A percentile compares a stretch with the other conserved stretches of the same genome.
Evolutionary conservation across 64 coral and sea anemone genomes (phyloP).

Genomic region (Orbicella faveolata): DNA sequence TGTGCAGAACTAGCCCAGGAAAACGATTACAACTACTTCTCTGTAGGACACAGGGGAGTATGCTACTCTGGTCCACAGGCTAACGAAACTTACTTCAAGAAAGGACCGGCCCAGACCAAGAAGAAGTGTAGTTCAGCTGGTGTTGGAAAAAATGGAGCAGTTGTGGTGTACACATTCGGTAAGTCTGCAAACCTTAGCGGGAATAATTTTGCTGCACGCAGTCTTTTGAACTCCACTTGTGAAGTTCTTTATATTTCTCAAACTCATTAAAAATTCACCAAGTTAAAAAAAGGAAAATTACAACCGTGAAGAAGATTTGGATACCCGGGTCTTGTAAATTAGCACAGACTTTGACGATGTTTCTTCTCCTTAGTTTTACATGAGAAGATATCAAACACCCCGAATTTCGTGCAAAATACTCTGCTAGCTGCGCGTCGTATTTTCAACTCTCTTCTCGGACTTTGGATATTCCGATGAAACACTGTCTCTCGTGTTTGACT

Average conservation of each 20-base stretch:
- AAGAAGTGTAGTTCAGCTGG: background rate
- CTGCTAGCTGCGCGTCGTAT: too few relatives aligned
- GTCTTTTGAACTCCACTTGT: background rate
- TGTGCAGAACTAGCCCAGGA: slow-evolving; percentile 32
- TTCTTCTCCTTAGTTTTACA: too few relatives aligned
- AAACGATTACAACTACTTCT: slow-evolving; percentile 14
- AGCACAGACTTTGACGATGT: too few relatives aligned
- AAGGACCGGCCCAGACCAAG: background rate
- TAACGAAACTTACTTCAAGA: background rate
- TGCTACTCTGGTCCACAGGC: slow-evolving; percentile 38
- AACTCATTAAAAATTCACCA: too few relatives aligned
- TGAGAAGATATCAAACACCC: too few relatives aligned
- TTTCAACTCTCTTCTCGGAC: too few relatives aligned
- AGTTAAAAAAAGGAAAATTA: too few relatives aligned
- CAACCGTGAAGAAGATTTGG: too few relatives aligned
- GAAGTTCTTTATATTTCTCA: background rate
- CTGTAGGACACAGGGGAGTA: slow-evolving; percentile 7
- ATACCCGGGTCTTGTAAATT: too few relatives aligned
- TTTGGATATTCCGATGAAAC: too few relatives aligned
- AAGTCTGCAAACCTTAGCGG: background rate
- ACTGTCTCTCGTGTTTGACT: too few relatives aligned
- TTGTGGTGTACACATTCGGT: slow-evolving; percentile 40
- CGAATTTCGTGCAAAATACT: too few relatives aligned
- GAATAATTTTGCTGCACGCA: background rate
- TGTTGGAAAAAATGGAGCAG: background rate